Base-by-base conservation (phyloP, 2,888 invertebrate genomes). In the Diogma glabrata region DNA sequence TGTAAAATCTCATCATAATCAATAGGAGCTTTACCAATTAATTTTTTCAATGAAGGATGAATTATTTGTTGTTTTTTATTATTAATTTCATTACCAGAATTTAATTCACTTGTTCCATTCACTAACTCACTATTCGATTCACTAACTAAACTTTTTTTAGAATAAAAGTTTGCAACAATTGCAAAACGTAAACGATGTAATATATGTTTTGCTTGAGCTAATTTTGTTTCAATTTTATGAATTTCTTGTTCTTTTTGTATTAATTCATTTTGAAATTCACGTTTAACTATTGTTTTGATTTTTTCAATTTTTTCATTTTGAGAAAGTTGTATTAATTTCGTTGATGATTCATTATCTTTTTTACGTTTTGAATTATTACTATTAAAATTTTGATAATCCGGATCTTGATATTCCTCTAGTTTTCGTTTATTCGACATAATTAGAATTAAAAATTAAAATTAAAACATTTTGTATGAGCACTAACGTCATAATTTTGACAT, bases 11-110 rank as follows among this genome's bases (percentile, higher is more conserved):
- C 75, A 0, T 71, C 66, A 0, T 74, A 61, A 53, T 73, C 71
- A 2, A 71, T 70, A 0, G 77, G 72, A 51, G 70, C 67, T 58
- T 78, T 76, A 4, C 84, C 84, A 1, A 87, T 71, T 10, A 86
- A 71, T 60, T 83, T 83, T 52, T 82, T 81, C 1, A 87, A 70
- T 0, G 89, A 83, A 0, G 89, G 89, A 69, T 90, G 90, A 46
- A 89, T 75, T 4, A 72, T 64, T 4, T 71, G 67, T 59, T 79
- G 78, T 0, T 72, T 67, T 1, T 70, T 20, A 14, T 17, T 45
- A 36, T 16, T 19, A n/a, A 2, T 7, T 40, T 9, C 4, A 8
- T 8, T 10, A 17, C 4, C 5, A 47, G 9, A 6, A 24, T 5
- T 4, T 14, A 8, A 12, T 17, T 47, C 7, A 4, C 16, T 19